Percentiles rank a stretch among this genome's conserved stretches.
These are phyloP conservation scores for Trididemnum nubilum DNA, from an alignment of 23 tunicate genomes.

Conservation along the genomic window DNA sequence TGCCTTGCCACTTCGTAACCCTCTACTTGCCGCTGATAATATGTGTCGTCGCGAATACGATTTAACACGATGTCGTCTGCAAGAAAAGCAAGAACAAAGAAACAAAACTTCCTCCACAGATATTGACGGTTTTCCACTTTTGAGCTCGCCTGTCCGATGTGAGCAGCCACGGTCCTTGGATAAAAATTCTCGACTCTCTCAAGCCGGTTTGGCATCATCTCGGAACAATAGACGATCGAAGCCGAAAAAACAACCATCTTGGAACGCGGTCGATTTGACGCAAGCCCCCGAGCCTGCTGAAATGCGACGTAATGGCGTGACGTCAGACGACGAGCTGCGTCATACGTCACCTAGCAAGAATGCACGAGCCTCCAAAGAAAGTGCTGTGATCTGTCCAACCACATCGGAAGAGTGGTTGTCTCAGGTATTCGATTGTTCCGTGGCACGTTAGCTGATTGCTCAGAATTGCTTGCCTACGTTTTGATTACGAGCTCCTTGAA, in stretches of 20 bases:
- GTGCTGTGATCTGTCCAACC: not conserved
- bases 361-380: not conserved
- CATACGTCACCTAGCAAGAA: not conserved
- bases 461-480: too few species aligned
- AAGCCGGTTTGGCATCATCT: not conserved
- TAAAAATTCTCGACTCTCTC: not conserved
- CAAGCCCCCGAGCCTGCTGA: constrained; percentile 2
- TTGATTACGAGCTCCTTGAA: too few species aligned
- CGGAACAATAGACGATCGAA: constrained; percentile 1
- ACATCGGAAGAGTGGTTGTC: constrained; percentile 72
- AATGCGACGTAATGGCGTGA: constrained; percentile 28
- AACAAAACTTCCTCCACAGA: not conserved
- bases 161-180: constrained; percentile 41
- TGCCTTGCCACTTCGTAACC: constrained; percentile 35
- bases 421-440: constrained; percentile 40
- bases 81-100: not conserved
- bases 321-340: constrained; percentile 11
- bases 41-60: constrained; percentile 38
- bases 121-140: constrained; percentile 2
- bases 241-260: not conserved
- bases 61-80: not conserved
- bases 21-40: constrained; percentile 45
- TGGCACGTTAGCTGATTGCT: not conserved
- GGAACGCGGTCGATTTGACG: not conserved
- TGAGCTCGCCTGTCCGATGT: constrained; percentile 1